Base-by-base conservation (phyloP, 2,888 invertebrate genomes). In the Acronicta aceris region DNA sequence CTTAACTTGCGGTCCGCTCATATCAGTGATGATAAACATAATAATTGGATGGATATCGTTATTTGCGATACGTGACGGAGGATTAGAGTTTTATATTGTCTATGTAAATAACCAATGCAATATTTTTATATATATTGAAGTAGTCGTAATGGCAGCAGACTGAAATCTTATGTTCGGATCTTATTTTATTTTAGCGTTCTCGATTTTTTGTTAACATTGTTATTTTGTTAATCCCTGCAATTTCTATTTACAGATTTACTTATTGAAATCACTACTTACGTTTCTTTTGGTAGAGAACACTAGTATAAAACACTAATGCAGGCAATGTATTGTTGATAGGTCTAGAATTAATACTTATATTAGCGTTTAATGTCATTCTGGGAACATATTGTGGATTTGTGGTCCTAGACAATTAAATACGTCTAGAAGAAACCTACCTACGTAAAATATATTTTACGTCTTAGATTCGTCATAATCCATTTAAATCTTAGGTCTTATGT, bases 21-120 rank as follows among this genome's bases (percentile, higher is more conserved):
- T 82, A 82, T 77, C 74, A 68, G 61, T 66, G 81, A 82, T 83
- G 81, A 82, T 83, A 81, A 80, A 71, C 59, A 55, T 69, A 68
- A 71, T 65, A 70, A 21, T 47, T 71, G 61, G 45, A 66, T 65
- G 64, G 63, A 75, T 77, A 69, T 74, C 60, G 71, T 61, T 62
- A 50, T 70, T 66, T 62, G 50, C 59, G 61, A 73, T 78, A 71
- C 46, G 57, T 54, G 52, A 63, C 47, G 48, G 60, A 60, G 65
- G 59, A 71, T 62, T 71, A 71, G 48, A 62, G 53, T 61, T 68
- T 74, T 77, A 61, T 78, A 78, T 63, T 38, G 38, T 38, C 66
- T 74, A 75, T 88, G 87, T 89, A 87, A 85, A 89, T 88, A 87
- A 81, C 54, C 65, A 81, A 78, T 81, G 80, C 81, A 82, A 88